Evolutionary conservation across 1,140 invertebrate genomes (phyloP).

Genomic region (Danaus plexippus): DNA sequence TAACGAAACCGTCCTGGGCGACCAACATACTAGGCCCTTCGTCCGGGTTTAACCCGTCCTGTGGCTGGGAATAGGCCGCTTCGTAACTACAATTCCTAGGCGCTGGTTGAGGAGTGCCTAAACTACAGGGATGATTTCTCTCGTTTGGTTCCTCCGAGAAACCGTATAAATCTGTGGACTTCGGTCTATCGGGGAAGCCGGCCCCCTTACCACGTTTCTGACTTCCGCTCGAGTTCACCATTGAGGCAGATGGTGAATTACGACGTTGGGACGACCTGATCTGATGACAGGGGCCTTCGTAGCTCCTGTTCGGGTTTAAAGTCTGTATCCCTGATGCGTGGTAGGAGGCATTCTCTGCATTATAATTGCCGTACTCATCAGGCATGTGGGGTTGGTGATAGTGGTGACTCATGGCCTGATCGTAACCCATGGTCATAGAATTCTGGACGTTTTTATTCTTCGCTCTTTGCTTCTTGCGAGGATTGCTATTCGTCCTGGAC

Average conservation of each 20-base stretch:
- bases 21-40: constrained; percentile 81
- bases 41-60: constrained; percentile 50
- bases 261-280: constrained; percentile 58
- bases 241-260: constrained; percentile 61
- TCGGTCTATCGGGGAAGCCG: constrained; percentile 61
- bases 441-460: constrained; percentile 68
- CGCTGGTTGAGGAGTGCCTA: constrained; percentile 46
- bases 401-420: constrained; percentile 57
- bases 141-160: constrained; percentile 72
- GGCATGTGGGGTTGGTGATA: constrained; percentile 67
- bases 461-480: constrained; percentile 63
- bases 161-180: constrained; percentile 72
- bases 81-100: constrained; percentile 57
- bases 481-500: constrained; percentile 68
- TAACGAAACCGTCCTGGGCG: constrained; percentile 87
- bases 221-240: constrained; percentile 63
- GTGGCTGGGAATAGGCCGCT: constrained; percentile 61
- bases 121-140: constrained; percentile 51
- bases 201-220: constrained; percentile 63
- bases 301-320: constrained; percentile 63
- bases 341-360: constrained; percentile 66
- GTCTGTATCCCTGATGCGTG: constrained; percentile 69
- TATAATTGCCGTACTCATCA: constrained; percentile 64
- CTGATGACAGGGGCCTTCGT: constrained; percentile 47
- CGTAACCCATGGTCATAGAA: constrained; percentile 69